Percentiles rank a stretch among this genome's conserved stretches.
Conservation (phyloP, 2,888 invertebrate genomes). For the Toxonevra muliebris region DNA sequence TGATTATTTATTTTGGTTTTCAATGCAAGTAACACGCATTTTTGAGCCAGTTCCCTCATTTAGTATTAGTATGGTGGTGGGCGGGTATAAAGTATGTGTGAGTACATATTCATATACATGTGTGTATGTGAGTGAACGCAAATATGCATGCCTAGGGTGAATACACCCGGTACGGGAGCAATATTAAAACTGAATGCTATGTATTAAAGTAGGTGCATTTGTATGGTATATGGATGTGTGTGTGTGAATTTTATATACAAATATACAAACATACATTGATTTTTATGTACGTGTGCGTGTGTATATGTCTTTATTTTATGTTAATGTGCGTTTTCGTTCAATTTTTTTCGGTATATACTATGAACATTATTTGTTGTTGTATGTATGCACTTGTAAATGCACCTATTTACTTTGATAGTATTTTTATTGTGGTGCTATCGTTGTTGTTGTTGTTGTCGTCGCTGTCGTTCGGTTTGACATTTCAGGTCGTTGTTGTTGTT, state of each 20-base stretch:
- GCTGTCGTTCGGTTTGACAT: conserved; percentile 28
- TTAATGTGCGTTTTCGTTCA: not conserved
- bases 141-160: too few relatives aligned
- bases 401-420: conserved; percentile 15
- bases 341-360: not conserved
- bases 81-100: not conserved
- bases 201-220: too few relatives aligned
- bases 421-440: conserved; percentile 24
- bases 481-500: conserved; percentile 7
- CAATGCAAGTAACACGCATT: too few relatives aligned
- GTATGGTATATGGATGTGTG: too few relatives aligned
- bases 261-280: too few relatives aligned
- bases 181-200: too few relatives aligned
- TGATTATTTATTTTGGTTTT: too few relatives aligned
- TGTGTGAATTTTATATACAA: not conserved
- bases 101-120: not conserved
- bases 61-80: too few relatives aligned
- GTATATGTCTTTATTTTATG: not conserved
- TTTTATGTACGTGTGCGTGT: not conserved
- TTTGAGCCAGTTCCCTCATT: too few relatives aligned
- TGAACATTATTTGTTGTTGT: not conserved
- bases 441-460: conserved; percentile 30
- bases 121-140: too few relatives aligned
- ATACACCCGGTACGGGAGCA: too few relatives aligned
- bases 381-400: not conserved